Percentiles rank a stretch among this genome's conserved stretches.
phyloP scores from a whole-genome alignment of 2,113 vertebrate species.

The Amblyornis subalaris region DNA sequence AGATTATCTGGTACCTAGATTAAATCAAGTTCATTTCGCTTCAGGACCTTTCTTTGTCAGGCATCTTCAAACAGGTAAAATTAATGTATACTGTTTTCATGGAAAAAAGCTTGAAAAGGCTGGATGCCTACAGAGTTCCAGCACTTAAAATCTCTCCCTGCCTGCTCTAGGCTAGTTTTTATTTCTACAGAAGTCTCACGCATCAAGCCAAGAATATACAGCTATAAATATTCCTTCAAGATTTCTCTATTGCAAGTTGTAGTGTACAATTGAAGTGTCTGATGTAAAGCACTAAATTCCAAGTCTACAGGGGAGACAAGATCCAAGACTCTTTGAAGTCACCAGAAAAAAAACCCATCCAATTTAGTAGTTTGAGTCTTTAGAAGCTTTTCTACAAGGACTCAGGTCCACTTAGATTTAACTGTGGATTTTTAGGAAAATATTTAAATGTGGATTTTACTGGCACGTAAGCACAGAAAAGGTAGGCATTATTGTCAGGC shows the following conservation, averaged over 20 bases:
- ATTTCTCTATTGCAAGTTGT: background rate
- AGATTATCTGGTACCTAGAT: background rate
- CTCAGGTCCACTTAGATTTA: background rate
- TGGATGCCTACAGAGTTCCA: background rate
- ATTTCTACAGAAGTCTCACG: background rate
- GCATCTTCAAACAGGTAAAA: background rate
- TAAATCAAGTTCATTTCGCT: background rate
- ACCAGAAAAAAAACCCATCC: background rate
- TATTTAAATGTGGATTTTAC: background rate
- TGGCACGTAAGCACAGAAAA: background rate
- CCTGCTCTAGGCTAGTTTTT: background rate
- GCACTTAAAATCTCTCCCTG: background rate
- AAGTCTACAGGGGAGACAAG: background rate
- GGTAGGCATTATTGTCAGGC: background rate
- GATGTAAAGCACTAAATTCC: background rate
- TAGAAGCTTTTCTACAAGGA: background rate
- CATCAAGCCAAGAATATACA: background rate
- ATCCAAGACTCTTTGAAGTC: background rate
- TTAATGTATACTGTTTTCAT: background rate
- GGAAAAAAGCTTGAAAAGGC: background rate
- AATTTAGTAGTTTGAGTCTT: background rate
- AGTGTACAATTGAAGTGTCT: background rate
- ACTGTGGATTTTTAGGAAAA: background rate
- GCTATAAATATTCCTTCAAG: background rate
- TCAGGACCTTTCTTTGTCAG: background rate